Percentiles rank a stretch among this genome's conserved stretches.
Conservation (phyloP, 2,888 invertebrate species). For the Lasioglossum morio region DNA sequence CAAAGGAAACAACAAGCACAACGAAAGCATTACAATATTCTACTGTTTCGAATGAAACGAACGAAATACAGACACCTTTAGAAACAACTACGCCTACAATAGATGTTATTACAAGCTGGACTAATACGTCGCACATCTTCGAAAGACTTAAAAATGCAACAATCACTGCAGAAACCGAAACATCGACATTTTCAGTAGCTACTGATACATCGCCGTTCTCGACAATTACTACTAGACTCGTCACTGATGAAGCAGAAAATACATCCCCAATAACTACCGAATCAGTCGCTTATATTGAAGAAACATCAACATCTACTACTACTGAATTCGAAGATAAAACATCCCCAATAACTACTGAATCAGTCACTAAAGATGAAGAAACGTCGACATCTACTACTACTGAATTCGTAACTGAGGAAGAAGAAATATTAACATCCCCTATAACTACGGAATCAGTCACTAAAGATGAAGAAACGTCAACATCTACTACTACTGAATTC, state of each 20-base stretch:
- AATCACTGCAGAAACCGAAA: not conserved
- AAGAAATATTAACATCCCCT: not conserved
- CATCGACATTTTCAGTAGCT: not conserved
- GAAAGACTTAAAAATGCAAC: not conserved
- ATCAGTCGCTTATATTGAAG: too few relatives aligned
- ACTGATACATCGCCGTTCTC: not conserved
- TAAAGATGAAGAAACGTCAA: not conserved
- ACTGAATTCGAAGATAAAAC: not conserved
- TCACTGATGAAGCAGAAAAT: not conserved
- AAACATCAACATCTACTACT: too few relatives aligned
- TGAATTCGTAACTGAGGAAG: not conserved
- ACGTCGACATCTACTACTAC: not conserved
- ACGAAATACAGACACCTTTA: not conserved
- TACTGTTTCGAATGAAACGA: not conserved
- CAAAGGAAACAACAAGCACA: not conserved
- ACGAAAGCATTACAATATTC: not conserved
- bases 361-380: not conserved
- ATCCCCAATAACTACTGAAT: not conserved
- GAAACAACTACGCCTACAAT: not conserved
- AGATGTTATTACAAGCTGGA: not conserved
- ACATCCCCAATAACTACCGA: not conserved
- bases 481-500: not conserved
- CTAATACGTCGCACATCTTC: not conserved
- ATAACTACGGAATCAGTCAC: not conserved
- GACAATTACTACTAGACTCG: not conserved